phyloP scores from a whole-genome alignment of 2,888 invertebrate genomes.

The Xestia xanthographa region DNA sequence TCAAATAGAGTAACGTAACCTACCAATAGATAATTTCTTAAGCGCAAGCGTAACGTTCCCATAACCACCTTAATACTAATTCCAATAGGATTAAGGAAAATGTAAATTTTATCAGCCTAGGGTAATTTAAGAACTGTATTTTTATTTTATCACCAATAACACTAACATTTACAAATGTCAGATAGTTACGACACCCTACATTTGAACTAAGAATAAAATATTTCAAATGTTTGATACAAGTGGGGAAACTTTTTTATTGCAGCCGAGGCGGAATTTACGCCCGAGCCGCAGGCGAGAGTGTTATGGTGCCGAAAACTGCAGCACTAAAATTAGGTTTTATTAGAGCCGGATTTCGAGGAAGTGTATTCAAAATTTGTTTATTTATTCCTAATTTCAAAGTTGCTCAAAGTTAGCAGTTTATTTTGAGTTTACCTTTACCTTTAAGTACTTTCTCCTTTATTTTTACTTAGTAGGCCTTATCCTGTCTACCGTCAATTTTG shows the following conservation, averaged over 20 bases:
- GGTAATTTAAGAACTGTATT: too few species aligned
- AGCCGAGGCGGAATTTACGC: too few species aligned
- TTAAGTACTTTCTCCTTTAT: neutral
- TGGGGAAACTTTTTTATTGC: too few species aligned
- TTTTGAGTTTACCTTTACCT: neutral
- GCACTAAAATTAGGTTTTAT: neutral
- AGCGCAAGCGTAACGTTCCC: too few species aligned
- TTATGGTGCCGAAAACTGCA: too few species aligned
- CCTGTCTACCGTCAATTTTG: neutral
- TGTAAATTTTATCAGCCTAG: too few species aligned
- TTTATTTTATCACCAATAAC: constrained; percentile 1
- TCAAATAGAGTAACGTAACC: too few species aligned
- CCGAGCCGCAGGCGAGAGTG: too few species aligned
- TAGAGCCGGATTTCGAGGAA: neutral
- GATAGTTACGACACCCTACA: neutral
- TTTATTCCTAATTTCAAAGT: constrained; percentile 3
- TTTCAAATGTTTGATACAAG: too few species aligned
- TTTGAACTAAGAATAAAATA: neutral
- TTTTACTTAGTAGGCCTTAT: neutral
- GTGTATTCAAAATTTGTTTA: neutral
- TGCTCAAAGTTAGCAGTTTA: constrained; percentile 1
- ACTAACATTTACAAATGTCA: neutral
- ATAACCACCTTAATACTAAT: too few species aligned
- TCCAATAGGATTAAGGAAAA: too few species aligned
- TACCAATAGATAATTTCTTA: too few species aligned